phyloP scores from a whole-genome alignment of 2,888 invertebrate genomes.

The Spilarctia lutea region DNA sequence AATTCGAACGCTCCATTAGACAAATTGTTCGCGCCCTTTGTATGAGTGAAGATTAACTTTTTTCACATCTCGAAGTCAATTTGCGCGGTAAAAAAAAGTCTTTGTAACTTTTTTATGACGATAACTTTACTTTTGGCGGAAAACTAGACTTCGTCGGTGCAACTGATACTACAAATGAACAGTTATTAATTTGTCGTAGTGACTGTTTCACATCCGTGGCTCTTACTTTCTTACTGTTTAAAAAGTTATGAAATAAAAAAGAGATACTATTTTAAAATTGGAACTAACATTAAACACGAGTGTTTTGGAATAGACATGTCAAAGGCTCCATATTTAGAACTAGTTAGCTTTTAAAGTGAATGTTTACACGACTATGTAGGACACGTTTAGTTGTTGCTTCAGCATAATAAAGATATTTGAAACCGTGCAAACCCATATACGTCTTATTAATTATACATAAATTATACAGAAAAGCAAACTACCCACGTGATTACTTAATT shows the following conservation, averaged over 20 bases:
- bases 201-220: slow-evolving; percentile 9
- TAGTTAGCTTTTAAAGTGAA: not conserved
- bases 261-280: not conserved
- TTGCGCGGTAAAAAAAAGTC: slow-evolving; percentile 37
- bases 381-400: not conserved
- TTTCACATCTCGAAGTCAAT: slow-evolving; percentile 49
- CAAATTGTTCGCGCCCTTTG: slow-evolving; percentile 78
- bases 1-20: slow-evolving; percentile 76
- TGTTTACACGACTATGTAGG: slow-evolving; percentile 20
- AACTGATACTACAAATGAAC: not conserved
- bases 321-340: not conserved
- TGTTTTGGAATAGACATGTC: slow-evolving; percentile 10
- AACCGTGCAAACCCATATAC: not conserved
- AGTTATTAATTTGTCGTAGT: slow-evolving; percentile 24
- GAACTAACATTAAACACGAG: not conserved
- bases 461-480: not conserved
- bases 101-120: slow-evolving; percentile 26
- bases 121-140: slow-evolving; percentile 37
- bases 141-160: slow-evolving; percentile 29
- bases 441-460: not conserved
- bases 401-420: not conserved
- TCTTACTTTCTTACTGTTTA: slow-evolving; percentile 13
- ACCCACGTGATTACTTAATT: not conserved
- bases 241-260: slow-evolving; percentile 1
- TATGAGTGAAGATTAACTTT: slow-evolving; percentile 57